Base-by-base conservation (phyloP, 2,888 invertebrate species). In the Lordiphosa andalusiaca region DNA sequence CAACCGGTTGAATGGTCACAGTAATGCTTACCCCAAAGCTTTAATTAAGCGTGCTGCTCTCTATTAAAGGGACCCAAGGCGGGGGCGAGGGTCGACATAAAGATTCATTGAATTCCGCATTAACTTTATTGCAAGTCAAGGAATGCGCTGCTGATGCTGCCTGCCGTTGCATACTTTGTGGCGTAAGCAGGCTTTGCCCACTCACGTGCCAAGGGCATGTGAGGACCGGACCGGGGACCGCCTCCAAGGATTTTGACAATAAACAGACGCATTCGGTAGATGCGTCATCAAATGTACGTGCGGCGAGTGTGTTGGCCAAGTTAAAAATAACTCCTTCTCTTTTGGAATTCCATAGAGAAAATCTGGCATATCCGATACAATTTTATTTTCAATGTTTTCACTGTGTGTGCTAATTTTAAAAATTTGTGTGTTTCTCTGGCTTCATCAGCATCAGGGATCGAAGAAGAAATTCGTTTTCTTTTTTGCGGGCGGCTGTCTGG, bases 251-350 rank as follows among this genome's bases (percentile, higher is more conserved):
- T 73, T 78, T 77, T 71, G 78, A 84, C 71, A 78, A 76, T 81
- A 84, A 84, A 68, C 84, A 84, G 82, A 81, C 60, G 63, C 70
- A 53, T 38, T 49, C 16, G 16, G 16, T 19, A 21, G 33, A 35
- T 47, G 10, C 48, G 16, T 16, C 44, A 44, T 44, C 25, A 33
- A 46, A 38, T 41, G n/a, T 13, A 10, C 5, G 23, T 23, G 23
- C 23, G 23, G 16, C 16, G 16, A 23, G 23, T 23, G 23, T 23
- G 6, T 6, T 23, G 39, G 25, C 16, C 39, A 33, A 30, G 37
- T 86, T 76, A 86, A 68, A 86, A 86, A 87, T 87, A 86, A 75
- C 86, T 83, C 86, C 85, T 73, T 69, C 16, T 16, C 23, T 41
- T 77, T 64, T 75, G 65, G 64, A 73, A 53, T 75, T 80, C 68